Evolutionary conservation across 2,888 invertebrate genomes (phyloP).

Genomic region (Cosmia pyralina): DNA sequence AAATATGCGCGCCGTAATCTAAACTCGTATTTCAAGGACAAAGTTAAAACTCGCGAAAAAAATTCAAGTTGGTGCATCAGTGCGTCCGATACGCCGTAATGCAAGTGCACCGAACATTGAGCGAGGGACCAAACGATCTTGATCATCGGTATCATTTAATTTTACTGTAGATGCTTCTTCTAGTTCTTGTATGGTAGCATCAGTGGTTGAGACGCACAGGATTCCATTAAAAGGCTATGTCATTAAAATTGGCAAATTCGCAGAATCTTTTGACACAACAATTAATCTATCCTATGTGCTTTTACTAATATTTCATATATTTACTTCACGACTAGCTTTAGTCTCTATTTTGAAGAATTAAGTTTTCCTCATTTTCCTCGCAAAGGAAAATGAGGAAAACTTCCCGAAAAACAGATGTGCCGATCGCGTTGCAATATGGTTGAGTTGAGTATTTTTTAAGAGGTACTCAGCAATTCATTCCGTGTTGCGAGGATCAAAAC

Average conservation of each 20-base stretch:
- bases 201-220: not conserved
- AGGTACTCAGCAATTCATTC: not conserved
- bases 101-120: constrained; percentile 82
- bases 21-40: constrained; percentile 90
- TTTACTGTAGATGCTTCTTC: not conserved
- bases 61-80: constrained; percentile 85
- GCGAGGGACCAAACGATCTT: constrained; percentile 55
- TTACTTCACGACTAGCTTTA: not conserved
- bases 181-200: not conserved
- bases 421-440: not conserved
- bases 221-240: not conserved
- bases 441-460: not conserved
- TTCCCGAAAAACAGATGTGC: not conserved
- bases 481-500: constrained; percentile 77
- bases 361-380: no score
- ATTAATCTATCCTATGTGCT: not conserved
- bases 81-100: constrained; percentile 84
- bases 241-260: not conserved
- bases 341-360: not conserved
- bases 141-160: constrained; percentile 50
- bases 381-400: not conserved
- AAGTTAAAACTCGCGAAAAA: constrained; percentile 84
- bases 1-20: constrained; percentile 83
- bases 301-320: not conserved
- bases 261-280: not conserved